These are phyloP conservation scores for Enteromius paludinosus DNA, from an alignment of 2,797 vertebrate species.

Conservation along the genomic window DNA sequence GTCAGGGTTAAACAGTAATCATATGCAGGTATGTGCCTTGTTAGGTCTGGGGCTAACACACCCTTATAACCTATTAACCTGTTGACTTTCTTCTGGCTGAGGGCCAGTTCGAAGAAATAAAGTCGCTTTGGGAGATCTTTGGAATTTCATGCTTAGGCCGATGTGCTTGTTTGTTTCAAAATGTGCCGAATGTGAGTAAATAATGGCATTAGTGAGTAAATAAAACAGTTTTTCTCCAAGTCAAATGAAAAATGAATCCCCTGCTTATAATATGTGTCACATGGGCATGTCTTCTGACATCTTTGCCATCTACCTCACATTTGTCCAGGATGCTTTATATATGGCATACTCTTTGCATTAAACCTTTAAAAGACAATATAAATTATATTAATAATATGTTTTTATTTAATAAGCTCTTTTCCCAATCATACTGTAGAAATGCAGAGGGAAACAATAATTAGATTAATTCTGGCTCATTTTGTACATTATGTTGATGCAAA, in stretches of 20 bases:
- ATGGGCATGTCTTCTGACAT: background rate
- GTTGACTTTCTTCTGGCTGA: background rate
- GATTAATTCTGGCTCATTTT: background rate
- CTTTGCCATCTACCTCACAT: background rate
- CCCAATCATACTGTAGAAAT: background rate
- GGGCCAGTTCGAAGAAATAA: background rate
- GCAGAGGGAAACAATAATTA: background rate
- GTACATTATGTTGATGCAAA: background rate
- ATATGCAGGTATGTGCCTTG: conserved; percentile 39
- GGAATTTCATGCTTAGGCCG: background rate
- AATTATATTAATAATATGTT: background rate
- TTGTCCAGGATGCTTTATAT: background rate
- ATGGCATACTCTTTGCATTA: background rate
- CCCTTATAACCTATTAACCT: conserved; percentile 35
- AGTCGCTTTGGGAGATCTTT: background rate
- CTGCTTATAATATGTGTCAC: background rate
- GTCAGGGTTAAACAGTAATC: conserved; percentile 75
- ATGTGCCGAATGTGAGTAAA: background rate
- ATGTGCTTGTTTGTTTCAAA: background rate
- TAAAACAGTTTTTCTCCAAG: too few species aligned
- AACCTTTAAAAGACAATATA: background rate
- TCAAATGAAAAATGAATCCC: background rate
- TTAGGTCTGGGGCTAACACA: conserved; percentile 68
- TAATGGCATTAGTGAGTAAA: background rate
- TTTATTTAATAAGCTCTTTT: background rate